A percentile compares a stretch with the other conserved stretches of the same genome.
Evolutionary conservation across 2,888 invertebrate genomes (phyloP).

Genomic region (Acrobasis repandana): DNA sequence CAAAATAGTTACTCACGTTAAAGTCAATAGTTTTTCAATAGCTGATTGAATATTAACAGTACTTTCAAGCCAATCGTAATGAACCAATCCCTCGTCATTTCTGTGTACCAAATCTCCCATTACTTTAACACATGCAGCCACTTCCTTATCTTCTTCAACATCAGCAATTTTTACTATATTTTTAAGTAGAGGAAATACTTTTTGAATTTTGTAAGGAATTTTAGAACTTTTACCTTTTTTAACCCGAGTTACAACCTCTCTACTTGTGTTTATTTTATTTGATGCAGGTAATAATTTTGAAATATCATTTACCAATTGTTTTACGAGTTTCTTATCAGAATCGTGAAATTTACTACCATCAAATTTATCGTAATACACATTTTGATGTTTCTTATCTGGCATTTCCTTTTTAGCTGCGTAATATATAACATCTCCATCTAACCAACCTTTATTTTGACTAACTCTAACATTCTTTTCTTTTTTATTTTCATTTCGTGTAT

Average conservation of each 20-base stretch:
- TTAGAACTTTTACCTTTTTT: background rate
- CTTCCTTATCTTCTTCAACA: conserved; percentile 23
- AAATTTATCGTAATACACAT: background rate
- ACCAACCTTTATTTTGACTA: background rate
- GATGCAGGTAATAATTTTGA: background rate
- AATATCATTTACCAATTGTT: background rate
- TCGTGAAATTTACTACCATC: background rate
- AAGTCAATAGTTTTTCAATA: conserved; percentile 46
- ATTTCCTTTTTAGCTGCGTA: background rate
- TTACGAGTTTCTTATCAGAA: background rate
- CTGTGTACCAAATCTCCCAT: conserved; percentile 52
- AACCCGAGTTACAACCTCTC: background rate
- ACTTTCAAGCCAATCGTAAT: conserved; percentile 63
- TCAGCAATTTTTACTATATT: conserved; percentile 26
- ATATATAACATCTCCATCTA: background rate
- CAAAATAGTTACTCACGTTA: conserved; percentile 53
- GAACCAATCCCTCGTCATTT: conserved; percentile 43
- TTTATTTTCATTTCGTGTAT: background rate
- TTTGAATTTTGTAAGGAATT: background rate
- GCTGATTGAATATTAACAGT: conserved; percentile 58
- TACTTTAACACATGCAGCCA: conserved; percentile 44
- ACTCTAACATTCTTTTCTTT: background rate
- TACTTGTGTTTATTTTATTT: background rate
- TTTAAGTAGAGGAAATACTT: conserved; percentile 30
- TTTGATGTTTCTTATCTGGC: background rate